Evolutionary conservation across 2,888 invertebrate species (phyloP), one percentile per base, ranked within the genome.

Genomic region (Plebejus argus): DNA sequence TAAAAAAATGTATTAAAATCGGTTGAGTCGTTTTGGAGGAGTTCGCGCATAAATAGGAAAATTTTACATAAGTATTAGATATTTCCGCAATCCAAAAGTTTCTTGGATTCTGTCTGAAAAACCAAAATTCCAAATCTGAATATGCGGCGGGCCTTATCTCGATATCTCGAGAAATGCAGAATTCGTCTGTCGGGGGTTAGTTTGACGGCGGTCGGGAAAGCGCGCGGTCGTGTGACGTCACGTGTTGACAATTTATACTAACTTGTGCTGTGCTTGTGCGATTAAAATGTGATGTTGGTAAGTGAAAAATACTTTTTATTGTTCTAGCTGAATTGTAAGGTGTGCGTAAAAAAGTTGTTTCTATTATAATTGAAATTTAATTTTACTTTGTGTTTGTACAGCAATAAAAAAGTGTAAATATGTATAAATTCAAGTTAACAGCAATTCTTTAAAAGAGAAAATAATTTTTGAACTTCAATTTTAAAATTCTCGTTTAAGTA

Each of bases 201-300:
- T 81, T 81, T 81, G 79, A 79, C 78, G 81, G 78, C 76, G 78
- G 45, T 72, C 70, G 76, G 78, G 78, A 79, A 61, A 35, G 77
- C 71, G 77, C 76, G 20, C 80, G 79, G 81, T 80, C 80, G 81
- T 75, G 72, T 77, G 39, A 20, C 72, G 45, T 20, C 72, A 23
- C 23, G 61, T 4, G 20, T 12, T 20, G 23, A 23, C 23, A 23
- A 20, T 58, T 58, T 20, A 20, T 12, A 12, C 4, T 23, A 61
- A 61, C 61, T 61, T 61, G 61, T 61, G 61, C 61, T 61, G 61
- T 61, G 61, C 12, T 61, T 71, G 39, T 35, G 35, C 39, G 39
- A 71, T 71, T 71, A 35, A 39, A 71, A n/a, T 71, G 35, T 71
- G 61, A 61, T 61, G 61, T 23, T 61, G 61, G 61, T 61, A 61